phyloP scores from a whole-genome alignment of 1,140 invertebrate species.

The Wiebesia pumilae region DNA sequence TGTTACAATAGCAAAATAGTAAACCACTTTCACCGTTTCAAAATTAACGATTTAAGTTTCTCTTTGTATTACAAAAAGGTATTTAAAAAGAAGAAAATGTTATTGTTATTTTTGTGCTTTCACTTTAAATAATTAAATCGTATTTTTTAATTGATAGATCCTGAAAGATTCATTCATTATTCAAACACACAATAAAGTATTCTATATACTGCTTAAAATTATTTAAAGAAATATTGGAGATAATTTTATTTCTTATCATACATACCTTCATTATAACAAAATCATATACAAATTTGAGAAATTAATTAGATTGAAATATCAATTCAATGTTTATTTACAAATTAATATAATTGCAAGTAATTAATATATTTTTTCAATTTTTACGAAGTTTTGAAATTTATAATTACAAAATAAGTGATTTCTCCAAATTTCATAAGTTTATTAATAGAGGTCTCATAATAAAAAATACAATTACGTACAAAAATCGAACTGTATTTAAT shows the following conservation, averaged over 20 bases:
- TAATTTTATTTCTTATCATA: neutral
- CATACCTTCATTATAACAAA: too few relatives aligned
- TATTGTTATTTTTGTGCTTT: neutral
- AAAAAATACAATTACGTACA: neutral
- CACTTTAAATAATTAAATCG: too few relatives aligned
- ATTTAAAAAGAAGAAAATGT: neutral
- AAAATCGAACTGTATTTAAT: too few relatives aligned
- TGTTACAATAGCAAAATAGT: constrained; percentile 19
- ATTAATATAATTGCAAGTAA: too few relatives aligned
- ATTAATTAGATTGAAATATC: too few relatives aligned
- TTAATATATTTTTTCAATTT: neutral
- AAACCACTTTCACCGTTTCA: neutral
- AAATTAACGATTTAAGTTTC: neutral
- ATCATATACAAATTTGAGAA: too few relatives aligned
- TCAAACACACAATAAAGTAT: neutral
- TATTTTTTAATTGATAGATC: too few relatives aligned
- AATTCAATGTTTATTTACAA: neutral
- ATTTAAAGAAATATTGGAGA: neutral
- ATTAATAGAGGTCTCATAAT: neutral
- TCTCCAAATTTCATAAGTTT: neutral
- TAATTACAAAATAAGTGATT: too few relatives aligned
- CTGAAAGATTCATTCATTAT: neutral
- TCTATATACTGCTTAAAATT: neutral
- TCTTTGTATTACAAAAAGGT: neutral
- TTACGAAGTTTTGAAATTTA: neutral